Evolutionary conservation across 2,113 vertebrate genomes (phyloP).

Genomic region (Actenoides lindsayi): DNA sequence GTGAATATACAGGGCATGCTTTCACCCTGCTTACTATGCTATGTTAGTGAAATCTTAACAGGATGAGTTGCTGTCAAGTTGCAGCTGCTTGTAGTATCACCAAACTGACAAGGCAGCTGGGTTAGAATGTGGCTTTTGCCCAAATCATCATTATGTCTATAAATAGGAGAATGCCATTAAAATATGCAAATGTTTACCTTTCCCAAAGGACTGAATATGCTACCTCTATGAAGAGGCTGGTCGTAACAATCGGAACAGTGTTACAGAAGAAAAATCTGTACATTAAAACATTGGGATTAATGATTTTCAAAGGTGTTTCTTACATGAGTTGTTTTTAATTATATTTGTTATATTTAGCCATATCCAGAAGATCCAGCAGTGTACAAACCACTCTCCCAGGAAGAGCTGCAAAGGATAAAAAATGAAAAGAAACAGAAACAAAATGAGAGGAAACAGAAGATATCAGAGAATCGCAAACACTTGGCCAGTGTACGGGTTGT

Average conservation of each 20-base stretch:
- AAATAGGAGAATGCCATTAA: neutral
- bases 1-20: neutral
- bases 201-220: neutral
- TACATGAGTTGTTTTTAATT: neutral
- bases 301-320: neutral
- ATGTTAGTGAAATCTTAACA: neutral
- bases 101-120: neutral
- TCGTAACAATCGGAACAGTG: neutral
- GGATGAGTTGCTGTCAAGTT: neutral
- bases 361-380: conserved; percentile 99
- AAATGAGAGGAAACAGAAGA: conserved; percentile 99
- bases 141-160: neutral
- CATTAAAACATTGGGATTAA: neutral
- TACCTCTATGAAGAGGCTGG: neutral
- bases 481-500: conserved; percentile 98
- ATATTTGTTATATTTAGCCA: conserved; percentile 80
- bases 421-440: conserved; percentile 99
- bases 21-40: neutral
- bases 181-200: neutral
- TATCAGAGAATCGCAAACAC: conserved; percentile 98
- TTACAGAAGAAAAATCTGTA: neutral
- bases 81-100: neutral
- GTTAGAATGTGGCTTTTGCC: neutral
- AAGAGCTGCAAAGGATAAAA: conserved; percentile 99
- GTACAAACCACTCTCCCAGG: conserved; percentile 98